Conservation (phyloP, 2,113 vertebrate genomes). For the Cottus gobio region DNA sequence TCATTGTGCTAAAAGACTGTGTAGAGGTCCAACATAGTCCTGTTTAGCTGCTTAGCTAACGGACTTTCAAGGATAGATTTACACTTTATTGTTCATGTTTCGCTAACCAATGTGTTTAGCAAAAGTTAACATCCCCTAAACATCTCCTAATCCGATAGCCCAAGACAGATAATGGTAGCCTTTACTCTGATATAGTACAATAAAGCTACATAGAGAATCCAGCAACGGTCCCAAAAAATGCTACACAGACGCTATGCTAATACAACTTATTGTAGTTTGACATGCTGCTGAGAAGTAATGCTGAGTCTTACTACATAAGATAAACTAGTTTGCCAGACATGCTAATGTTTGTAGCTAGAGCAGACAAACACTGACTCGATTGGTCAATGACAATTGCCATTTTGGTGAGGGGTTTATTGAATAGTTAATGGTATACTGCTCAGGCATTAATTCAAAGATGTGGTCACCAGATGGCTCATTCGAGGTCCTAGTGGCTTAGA, state of each 20-base stretch:
- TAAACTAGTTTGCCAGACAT: background rate
- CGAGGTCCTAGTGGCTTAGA: conserved; percentile 10
- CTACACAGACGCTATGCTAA: background rate
- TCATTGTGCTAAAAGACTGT: background rate
- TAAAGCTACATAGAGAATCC: background rate
- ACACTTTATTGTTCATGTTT: background rate
- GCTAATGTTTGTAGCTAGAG: background rate
- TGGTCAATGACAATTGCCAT: background rate
- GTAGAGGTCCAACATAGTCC: background rate
- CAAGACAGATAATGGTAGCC: background rate
- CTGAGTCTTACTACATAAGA: background rate
- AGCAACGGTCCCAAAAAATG: background rate
- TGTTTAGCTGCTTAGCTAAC: background rate
- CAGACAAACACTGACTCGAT: background rate
- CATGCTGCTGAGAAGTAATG: background rate
- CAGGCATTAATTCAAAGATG: conserved; percentile 8
- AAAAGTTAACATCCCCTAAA: background rate
- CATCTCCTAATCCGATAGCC: background rate
- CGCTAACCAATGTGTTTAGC: background rate
- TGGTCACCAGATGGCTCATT: background rate
- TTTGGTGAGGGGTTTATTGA: background rate
- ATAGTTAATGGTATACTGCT: background rate
- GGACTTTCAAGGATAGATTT: background rate
- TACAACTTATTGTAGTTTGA: background rate
- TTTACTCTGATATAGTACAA: background rate